Evolutionary conservation across 1,140 invertebrate species (phyloP).

Genomic region (Charaxes varanes): DNA sequence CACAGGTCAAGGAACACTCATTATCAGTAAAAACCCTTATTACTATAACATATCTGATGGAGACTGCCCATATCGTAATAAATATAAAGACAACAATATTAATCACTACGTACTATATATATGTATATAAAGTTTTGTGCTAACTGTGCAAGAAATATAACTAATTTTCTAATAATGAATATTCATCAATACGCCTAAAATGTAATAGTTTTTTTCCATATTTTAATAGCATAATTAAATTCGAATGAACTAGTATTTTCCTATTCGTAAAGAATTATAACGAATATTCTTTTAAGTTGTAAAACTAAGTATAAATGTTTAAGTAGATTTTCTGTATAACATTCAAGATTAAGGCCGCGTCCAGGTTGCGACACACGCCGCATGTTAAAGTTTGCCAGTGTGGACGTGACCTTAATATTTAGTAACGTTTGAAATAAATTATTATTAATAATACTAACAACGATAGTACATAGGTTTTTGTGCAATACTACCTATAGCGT

Average conservation of each 20-base stretch:
- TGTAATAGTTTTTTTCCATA: constrained; percentile 8
- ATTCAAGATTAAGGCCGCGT: no score
- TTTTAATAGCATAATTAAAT: constrained; percentile 4
- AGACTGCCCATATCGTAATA: neutral
- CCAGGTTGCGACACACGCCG: no score
- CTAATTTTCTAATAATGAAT: constrained; percentile 28
- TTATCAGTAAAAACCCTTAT: no score
- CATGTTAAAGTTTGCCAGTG: no score
- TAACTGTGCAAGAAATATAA: constrained; percentile 44
- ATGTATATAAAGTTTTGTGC: constrained; percentile 44
- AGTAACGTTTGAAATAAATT: no score
- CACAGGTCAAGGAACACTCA: no score
- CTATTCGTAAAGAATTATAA: neutral
- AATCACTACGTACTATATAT: constrained; percentile 19
- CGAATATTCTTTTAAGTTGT: neutral
- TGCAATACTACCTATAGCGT: constrained; percentile 1
- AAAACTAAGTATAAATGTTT: constrained; percentile 5
- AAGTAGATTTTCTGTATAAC: no score
- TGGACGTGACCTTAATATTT: no score
- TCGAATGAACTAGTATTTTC: constrained; percentile 1
- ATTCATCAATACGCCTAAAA: constrained; percentile 22
- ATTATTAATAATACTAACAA: no score
- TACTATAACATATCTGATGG: no score
- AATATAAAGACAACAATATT: constrained; percentile 2
- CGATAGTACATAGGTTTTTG: constrained; percentile 5